Percentiles rank a stretch among this genome's conserved stretches.
phyloP scores from a whole-genome alignment of 2,888 invertebrate species.

The Acronicta aceris region DNA sequence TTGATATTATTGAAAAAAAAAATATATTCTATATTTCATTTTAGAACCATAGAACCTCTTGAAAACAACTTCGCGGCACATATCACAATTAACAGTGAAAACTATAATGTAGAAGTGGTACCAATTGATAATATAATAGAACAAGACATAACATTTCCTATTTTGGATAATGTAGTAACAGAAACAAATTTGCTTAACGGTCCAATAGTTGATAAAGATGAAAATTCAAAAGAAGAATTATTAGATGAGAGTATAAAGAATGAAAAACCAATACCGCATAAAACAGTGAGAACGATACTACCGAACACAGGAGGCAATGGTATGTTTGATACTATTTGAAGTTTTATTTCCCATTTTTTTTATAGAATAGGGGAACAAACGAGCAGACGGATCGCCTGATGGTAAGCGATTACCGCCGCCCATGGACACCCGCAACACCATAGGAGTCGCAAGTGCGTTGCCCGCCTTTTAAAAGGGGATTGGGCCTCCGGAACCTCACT shows the following conservation, averaged over 20 bases:
- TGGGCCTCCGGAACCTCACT: too few species aligned
- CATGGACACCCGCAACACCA: too few species aligned
- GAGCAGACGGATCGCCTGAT: too few species aligned
- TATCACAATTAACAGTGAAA: constrained; percentile 45
- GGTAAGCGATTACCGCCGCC: too few species aligned
- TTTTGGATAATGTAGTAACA: neutral
- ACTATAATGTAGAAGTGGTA: constrained; percentile 51
- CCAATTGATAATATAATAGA: constrained; percentile 20
- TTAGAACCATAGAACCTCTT: constrained; percentile 33
- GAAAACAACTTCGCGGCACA: constrained; percentile 44
- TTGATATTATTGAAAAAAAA: too few species aligned
- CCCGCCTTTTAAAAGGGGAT: too few species aligned
- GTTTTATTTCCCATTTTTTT: constrained; percentile 2
- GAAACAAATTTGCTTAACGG: neutral
- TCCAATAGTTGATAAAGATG: neutral
- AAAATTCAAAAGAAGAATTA: constrained; percentile 1
- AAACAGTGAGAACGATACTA: neutral
- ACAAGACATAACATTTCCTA: neutral
- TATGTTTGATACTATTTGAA: constrained; percentile 7
- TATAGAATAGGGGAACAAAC: too few species aligned
- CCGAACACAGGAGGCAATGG: constrained; percentile 23
- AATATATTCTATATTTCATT: constrained; percentile 10
- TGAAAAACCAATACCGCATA: neutral
- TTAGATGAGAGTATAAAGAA: constrained; percentile 3
- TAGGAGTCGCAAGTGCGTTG: too few species aligned